These are phyloP conservation scores for Cacatua alba DNA, from an alignment of 2,113 vertebrate species.

Conservation along the genomic window DNA sequence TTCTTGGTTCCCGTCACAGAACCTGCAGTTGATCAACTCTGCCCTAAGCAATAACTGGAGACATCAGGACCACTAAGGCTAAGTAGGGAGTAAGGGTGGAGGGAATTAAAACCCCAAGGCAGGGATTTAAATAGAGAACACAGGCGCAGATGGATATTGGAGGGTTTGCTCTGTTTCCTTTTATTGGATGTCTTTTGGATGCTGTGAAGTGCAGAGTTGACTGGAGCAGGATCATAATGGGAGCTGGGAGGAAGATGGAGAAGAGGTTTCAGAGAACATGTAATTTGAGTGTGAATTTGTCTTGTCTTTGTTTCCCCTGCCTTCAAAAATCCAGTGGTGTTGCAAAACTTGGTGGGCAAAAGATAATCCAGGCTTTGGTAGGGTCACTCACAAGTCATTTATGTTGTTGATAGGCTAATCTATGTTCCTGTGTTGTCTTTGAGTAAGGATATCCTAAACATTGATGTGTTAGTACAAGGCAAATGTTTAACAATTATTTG, in stretches of 20 bases:
- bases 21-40: conserved; percentile 55
- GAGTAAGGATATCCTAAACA: background rate
- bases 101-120: conserved; percentile 8
- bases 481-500: background rate
- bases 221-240: background rate
- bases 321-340: background rate
- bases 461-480: background rate
- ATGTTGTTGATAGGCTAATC: background rate
- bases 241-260: background rate
- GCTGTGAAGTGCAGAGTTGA: background rate
- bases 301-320: accelerated
- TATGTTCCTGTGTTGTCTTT: background rate
- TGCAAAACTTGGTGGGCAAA: background rate
- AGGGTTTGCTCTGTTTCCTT: background rate
- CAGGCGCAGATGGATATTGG: background rate
- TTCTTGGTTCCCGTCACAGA: conserved; percentile 30
- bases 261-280: background rate
- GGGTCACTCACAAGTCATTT: background rate
- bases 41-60: conserved; percentile 22
- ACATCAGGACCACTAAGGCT: background rate
- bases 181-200: background rate
- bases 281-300: background rate
- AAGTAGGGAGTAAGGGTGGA: background rate
- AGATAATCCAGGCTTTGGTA: background rate
- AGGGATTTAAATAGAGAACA: background rate